Base-by-base conservation (phyloP, 2,113 vertebrate genomes). In the Melanostigma gelatinosum region DNA sequence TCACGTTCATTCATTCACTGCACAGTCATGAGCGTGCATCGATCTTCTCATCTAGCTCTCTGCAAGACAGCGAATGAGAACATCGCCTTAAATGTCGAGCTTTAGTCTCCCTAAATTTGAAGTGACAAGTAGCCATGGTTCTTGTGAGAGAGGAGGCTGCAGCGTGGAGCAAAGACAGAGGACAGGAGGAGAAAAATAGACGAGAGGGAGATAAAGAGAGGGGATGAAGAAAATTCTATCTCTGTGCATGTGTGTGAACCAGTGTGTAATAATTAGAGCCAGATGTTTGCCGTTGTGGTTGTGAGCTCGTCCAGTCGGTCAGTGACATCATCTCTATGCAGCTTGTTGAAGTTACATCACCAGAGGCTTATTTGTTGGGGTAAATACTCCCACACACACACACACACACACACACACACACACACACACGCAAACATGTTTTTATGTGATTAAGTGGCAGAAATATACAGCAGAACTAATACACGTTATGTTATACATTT, bases 291-390 rank as follows among this genome's bases (percentile, higher is more conserved):
- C 20, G n/a, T 48, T 87, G 67, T 73, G 80, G 77, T 86, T 46
- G 76, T 64, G 82, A 83, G 78, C 77, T 72, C 40, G 83, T 74
- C 78, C 81, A 86, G 65, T 84, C 60, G 54, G 84, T 89, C 86
- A 84, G 72, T 91, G 90, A 91, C 90, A 88, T 91, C 90, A 91
- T 87, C 83, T 40, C 38, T 32, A 38, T 83, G 86, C 46, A 75
- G 52, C 76, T 66, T 69, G 75, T 82, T 64, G 55, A 71, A 72
- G 75, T 89, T 83, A 88, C 84, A 78, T 86, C 77, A 85, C 44
- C 79, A 80, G 46, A 75, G 58, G 63, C 71, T 60, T 40, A 58
- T 69, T 75, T 79, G 29, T 40, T 13, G 40, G 77, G 48, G 32
- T 76, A 77, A 69, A 83, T 15, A 69, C 50, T 54, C 32, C 58